Base-by-base conservation (phyloP, 2,888 invertebrate genomes). In the Drosophila atripex region DNA sequence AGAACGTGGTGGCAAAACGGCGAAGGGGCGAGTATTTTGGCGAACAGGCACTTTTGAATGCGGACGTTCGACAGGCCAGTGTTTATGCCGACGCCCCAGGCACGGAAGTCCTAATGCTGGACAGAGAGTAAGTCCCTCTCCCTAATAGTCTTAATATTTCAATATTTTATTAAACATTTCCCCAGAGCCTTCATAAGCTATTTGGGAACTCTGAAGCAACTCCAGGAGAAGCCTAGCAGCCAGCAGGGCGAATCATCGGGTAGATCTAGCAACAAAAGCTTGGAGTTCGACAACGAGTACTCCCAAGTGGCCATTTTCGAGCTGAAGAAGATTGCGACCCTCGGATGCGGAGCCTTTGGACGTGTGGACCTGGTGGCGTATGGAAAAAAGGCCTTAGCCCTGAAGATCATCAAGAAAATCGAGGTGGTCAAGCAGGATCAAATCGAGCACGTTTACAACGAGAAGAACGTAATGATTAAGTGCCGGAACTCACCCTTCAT, bases 281-380 rank as follows among this genome's bases (percentile, higher is more conserved):
- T 88, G 0, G 89, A 90, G 47, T 90, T 91, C 7, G 87, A 89
- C 18, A 73, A 90, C 92, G 95, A 95, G 87, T 94, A 94, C 89
- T 93, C 94, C 25, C 93, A 94, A 70, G 93, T 98, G 28, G 93
- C 94, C 59, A 92, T 98, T 49, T 93, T 94, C 25, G 96, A 98
- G 85, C 92, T 99, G 76, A 95, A 96, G 83, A 94, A 95, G 66
- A 93, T 97, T 16, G 96, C 96, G 21, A 98, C 97, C 0, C 93
- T 98, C 76, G 98, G 98, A 1, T 96, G 98, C 12, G 98, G 98
- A 5, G 98, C 98, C 1, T 98, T 98, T 89, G 98, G 98, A 0
- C 93, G 97, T 2, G 98, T 98, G 0, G 97, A 97, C 88, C 92
- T 97, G 68, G 95, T 95, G 18, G 93, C 93, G 28, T 94, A 94